Evolutionary conservation across 1,140 invertebrate species (phyloP).

Genomic region (Ganaspis sp.): DNA sequence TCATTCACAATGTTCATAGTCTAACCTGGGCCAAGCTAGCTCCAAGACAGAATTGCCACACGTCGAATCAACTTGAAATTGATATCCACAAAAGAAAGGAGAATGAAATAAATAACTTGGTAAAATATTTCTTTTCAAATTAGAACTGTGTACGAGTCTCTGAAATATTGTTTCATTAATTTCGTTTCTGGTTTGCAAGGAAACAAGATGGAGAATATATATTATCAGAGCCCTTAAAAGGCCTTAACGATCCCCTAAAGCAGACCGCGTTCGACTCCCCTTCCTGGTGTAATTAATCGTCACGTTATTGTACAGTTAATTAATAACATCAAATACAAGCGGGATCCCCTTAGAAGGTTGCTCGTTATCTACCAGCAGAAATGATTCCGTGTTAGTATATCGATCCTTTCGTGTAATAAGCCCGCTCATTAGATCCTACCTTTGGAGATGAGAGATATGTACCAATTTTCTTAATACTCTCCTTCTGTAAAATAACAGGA

Average conservation of each 20-base stretch:
- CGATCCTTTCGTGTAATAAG: neutral
- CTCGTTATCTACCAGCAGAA: constrained; percentile 4
- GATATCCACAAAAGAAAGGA: neutral
- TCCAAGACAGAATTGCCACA: too few species aligned
- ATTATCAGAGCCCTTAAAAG: constrained; percentile 30
- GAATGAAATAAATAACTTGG: neutral
- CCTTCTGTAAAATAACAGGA: neutral
- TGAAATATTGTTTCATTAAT: constrained; percentile 29
- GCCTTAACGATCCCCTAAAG: constrained; percentile 20
- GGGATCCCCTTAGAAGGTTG: neutral
- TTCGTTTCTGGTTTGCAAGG: constrained; percentile 18
- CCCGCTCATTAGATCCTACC: neutral
- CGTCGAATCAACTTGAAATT: too few species aligned
- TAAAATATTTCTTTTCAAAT: constrained; percentile 1
- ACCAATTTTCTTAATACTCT: too few species aligned
- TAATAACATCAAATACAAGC: constrained; percentile 30
- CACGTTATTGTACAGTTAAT: constrained; percentile 30
- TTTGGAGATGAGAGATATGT: neutral
- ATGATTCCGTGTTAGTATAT: neutral
- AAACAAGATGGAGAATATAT: constrained; percentile 17
- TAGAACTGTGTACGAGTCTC: neutral
- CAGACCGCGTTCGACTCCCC: constrained; percentile 13
- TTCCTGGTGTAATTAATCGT: constrained; percentile 16
- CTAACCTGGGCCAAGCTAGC: too few species aligned
- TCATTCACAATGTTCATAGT: too few species aligned